Percentiles rank a stretch among this genome's conserved stretches.
phyloP scores from a whole-genome alignment of 2,888 invertebrate genomes.

The Tenthredo mesomela region DNA sequence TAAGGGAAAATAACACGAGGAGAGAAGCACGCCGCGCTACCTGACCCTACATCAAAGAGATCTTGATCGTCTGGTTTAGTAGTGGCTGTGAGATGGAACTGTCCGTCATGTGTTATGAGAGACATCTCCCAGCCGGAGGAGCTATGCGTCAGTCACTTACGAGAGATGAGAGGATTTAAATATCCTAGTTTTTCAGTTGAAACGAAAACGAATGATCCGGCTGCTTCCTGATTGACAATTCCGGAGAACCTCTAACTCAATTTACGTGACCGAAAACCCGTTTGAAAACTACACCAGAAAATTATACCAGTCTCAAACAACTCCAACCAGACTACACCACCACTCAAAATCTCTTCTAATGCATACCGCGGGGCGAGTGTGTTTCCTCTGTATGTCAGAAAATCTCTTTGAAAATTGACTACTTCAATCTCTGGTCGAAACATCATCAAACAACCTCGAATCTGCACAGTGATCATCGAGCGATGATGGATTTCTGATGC shows the following conservation, averaged over 20 bases:
- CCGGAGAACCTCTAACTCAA: conserved; percentile 8
- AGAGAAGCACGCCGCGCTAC: conserved; percentile 41
- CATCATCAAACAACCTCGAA: neutral
- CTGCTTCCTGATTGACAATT: conserved; percentile 46
- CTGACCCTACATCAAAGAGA: conserved; percentile 49
- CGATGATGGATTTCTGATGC: neutral
- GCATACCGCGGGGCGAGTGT: neutral
- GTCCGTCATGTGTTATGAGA: conserved; percentile 49
- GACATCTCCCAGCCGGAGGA: conserved; percentile 36
- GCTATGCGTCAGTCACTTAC: conserved; percentile 33
- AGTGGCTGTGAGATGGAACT: conserved; percentile 41
- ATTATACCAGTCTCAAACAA: neutral
- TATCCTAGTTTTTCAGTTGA: conserved; percentile 34
- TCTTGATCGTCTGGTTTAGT: conserved; percentile 49
- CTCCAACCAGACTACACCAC: neutral
- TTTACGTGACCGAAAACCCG: neutral
- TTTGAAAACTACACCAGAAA: conserved; percentile 16
- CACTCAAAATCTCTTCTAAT: neutral
- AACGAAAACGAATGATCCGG: conserved; percentile 34
- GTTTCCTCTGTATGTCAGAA: neutral
- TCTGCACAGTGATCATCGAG: neutral
- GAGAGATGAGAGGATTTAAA: conserved; percentile 48
- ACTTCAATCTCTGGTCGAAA: neutral
- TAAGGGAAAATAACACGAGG: conserved; percentile 26
- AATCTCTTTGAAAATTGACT: conserved; percentile 28